Base-by-base conservation (phyloP, 2,113 vertebrate genomes). In the Lasiurus cinereus region DNA sequence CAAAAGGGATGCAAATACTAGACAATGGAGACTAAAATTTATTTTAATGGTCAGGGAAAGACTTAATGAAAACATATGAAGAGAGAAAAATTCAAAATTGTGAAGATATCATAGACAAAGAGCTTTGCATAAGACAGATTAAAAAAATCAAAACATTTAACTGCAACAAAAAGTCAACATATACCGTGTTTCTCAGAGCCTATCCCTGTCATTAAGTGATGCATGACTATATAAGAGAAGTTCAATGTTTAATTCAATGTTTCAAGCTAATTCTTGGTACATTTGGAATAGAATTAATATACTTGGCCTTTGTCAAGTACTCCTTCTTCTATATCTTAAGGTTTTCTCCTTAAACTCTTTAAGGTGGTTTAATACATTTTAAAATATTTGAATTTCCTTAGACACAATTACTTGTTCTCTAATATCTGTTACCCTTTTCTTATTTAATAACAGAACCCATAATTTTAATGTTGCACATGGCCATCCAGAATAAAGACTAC, bases 391-490 rank as follows among this genome's bases (percentile, higher is more conserved):
- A 87, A 86, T 89, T 22, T 76, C 21, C 29, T 96, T 73, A 78
- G 90, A 88, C n/a, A 52, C 19, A 72, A 24, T 16, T 78, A 86
- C 31, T 54, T 85, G 4, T 69, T 78, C 66, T 83, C n/a, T 82
- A 87, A 50, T 62, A 64, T 77, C 3, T 22, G 43, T 85, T 52
- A 52, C 24, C 11, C 3, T 29, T 48, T 67, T 70, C 24, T 73
- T 79, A 33, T 73, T 22, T 80, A 77, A 22, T 62, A 56, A 31
- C 36, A 78, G 29, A 79, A 69, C 36, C 31, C 27, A 31, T 83
- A n/a, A 76, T 93, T 95, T 96, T 93, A 94, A 83, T n/a, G 52
- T 93, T 43, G 8, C 36, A 76, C 4, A 1, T 73, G 11, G 12
- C 14, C 48, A 83, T 18, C 64, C 29, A 70, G 11, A 84, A 59